Evolutionary conservation across 2,113 vertebrate species (phyloP).

Genomic region (Corythoichthys intestinalis): DNA sequence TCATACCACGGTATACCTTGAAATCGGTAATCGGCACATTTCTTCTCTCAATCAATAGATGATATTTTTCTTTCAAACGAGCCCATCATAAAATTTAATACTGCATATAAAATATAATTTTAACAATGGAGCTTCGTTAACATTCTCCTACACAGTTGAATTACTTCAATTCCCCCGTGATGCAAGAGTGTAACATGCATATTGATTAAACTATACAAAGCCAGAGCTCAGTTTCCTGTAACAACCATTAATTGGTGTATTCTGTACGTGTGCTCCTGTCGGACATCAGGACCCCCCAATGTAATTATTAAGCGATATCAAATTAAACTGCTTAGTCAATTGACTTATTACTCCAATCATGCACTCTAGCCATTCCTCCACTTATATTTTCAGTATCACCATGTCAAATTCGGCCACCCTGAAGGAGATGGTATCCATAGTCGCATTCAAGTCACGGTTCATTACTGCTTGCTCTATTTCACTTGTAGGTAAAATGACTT

Average conservation of each 20-base stretch:
- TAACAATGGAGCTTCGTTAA: conserved; percentile 17
- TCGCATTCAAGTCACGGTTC: conserved; percentile 53
- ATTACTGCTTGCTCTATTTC: conserved; percentile 43
- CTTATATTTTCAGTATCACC: conserved; percentile 25
- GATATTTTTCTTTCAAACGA: background rate
- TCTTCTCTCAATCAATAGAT: no score
- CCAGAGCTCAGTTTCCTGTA: conserved; percentile 44
- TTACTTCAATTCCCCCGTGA: conserved; percentile 31
- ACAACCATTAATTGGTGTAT: conserved; percentile 43
- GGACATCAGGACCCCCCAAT: conserved; percentile 32
- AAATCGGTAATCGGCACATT: no score
- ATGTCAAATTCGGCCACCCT: conserved; percentile 51
- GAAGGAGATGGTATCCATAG: conserved; percentile 28
- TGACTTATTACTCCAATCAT: conserved; percentile 8
- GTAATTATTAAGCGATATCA: conserved; percentile 47
- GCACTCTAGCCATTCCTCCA: conserved; percentile 33
- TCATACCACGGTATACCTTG: no score
- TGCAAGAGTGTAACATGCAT: conserved; percentile 37
- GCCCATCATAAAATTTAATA: background rate
- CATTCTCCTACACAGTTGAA: conserved; percentile 29
- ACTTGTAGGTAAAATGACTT: conserved; percentile 42
- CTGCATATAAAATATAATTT: background rate
- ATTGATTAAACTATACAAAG: conserved; percentile 43
- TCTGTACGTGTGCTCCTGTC: conserved; percentile 32
- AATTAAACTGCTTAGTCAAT: conserved; percentile 66